These are phyloP conservation scores for Meiosimyza platycephala DNA, from an alignment of 2,888 invertebrate genomes.

Conservation along the genomic window DNA sequence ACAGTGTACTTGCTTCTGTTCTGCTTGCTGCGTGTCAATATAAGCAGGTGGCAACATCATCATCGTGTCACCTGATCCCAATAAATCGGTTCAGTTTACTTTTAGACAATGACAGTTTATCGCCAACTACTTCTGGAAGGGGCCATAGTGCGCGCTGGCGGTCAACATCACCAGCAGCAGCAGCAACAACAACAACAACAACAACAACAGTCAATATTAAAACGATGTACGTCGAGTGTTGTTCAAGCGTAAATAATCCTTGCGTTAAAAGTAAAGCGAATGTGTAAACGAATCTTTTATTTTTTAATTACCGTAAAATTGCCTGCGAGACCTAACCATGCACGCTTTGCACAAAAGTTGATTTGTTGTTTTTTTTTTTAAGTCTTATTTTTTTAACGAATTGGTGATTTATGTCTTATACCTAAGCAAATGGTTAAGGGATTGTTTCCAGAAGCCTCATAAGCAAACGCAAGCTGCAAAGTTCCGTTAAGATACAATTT, in stretches of 20 bases:
- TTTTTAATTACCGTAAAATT: slow-evolving; percentile 36
- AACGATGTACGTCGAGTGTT: not conserved
- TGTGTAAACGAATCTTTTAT: slow-evolving; percentile 23
- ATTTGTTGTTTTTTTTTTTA: not conserved
- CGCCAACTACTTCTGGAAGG: not conserved
- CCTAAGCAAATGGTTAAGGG: not conserved
- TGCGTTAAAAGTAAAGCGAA: not conserved
- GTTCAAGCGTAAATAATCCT: slow-evolving; percentile 25
- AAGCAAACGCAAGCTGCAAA: not conserved
- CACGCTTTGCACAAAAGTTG: not conserved
- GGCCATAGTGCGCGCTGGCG: not conserved
- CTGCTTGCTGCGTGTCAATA: slow-evolving; percentile 6
- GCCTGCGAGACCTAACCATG: not conserved
- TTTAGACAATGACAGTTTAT: slow-evolving; percentile 20
- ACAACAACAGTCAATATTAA: not conserved
- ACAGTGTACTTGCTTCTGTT: not conserved
- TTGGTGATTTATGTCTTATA: slow-evolving; percentile 8
- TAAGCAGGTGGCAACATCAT: slow-evolving; percentile 43
- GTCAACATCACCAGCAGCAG: not conserved
- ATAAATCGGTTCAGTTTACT: slow-evolving; percentile 45
- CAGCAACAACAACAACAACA: not conserved
- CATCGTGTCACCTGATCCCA: slow-evolving; percentile 45
- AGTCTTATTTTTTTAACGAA: not conserved
- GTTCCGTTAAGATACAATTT: not conserved
- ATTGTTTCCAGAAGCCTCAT: slow-evolving; percentile 2